phyloP scores from a whole-genome alignment of 2,113 vertebrate species.

The Esox niger region DNA sequence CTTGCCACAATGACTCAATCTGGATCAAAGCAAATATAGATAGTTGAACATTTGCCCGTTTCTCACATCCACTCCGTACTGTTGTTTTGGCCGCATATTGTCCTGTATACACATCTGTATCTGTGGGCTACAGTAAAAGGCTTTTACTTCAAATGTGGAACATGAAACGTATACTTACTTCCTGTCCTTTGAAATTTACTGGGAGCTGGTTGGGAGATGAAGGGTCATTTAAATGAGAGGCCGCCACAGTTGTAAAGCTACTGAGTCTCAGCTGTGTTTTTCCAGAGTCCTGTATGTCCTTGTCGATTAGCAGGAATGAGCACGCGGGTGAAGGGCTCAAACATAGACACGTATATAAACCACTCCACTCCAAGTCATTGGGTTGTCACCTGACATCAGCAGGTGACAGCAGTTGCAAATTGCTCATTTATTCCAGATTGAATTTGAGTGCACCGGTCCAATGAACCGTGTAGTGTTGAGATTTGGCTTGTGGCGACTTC shows the following conservation, averaged over 20 bases:
- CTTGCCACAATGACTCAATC: slow-evolving; percentile 1
- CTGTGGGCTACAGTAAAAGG: neutral
- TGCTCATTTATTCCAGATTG: neutral
- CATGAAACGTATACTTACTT: neutral
- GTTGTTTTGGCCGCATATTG: neutral
- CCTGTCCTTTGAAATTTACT: neutral
- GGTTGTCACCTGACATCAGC: neutral
- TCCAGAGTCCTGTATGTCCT: slow-evolving; percentile 12
- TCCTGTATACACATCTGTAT: neutral
- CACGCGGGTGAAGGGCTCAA: neutral
- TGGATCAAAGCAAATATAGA: neutral
- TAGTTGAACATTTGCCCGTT: neutral
- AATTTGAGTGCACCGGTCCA: neutral
- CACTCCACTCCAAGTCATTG: neutral
- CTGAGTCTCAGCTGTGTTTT: slow-evolving; percentile 25
- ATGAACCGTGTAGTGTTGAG: neutral
- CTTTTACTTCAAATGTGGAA: slow-evolving; percentile 5
- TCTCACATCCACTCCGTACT: neutral
- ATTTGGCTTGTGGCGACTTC: neutral
- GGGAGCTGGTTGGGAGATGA: slow-evolving; percentile 1
- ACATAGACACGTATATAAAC: neutral
- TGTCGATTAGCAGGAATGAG: neutral
- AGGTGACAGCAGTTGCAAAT: neutral
- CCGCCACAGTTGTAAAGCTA: slow-evolving; percentile 1
- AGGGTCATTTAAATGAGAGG: neutral